Conservation (phyloP, 2,113 vertebrate genomes). For the Paramormyrops kingsleyae region DNA sequence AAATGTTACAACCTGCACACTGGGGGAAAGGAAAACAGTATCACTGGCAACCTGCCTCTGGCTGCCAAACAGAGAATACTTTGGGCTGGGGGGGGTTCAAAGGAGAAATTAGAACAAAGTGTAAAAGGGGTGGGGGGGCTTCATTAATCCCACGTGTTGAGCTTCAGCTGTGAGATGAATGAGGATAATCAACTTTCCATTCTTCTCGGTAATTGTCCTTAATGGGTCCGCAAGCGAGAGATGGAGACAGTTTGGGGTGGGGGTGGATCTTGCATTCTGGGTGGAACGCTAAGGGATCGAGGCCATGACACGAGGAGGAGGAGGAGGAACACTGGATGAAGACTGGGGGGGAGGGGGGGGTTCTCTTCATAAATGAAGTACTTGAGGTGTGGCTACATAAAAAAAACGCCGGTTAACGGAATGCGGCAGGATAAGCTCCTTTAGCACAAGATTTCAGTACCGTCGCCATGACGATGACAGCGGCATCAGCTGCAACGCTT, state of each 20-base stretch:
- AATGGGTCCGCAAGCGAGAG: not conserved
- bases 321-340: not conserved
- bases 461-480: not conserved
- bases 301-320: not conserved
- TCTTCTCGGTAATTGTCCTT: slow-evolving; percentile 19
- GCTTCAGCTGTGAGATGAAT: slow-evolving; percentile 27
- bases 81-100: not conserved
- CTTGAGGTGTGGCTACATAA: not conserved
- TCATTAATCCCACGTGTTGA: slow-evolving; percentile 13
- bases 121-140: not conserved
- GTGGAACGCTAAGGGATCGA: not conserved
- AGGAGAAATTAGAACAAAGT: not conserved
- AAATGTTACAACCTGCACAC: not conserved
- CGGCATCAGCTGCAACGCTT: not conserved
- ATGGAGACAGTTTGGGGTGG: not conserved
- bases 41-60: not conserved
- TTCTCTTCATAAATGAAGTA: not conserved
- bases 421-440: not conserved
- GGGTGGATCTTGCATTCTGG: not conserved
- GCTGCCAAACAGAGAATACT: not conserved
- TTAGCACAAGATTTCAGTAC: not conserved
- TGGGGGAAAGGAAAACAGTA: not conserved
- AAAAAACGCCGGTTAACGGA: not conserved
- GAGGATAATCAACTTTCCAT: slow-evolving; percentile 27
- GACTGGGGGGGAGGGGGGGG: not conserved